These are phyloP conservation scores for Drosophila pegasa DNA, from an alignment of 2,888 invertebrate species.

Conservation along the genomic window DNA sequence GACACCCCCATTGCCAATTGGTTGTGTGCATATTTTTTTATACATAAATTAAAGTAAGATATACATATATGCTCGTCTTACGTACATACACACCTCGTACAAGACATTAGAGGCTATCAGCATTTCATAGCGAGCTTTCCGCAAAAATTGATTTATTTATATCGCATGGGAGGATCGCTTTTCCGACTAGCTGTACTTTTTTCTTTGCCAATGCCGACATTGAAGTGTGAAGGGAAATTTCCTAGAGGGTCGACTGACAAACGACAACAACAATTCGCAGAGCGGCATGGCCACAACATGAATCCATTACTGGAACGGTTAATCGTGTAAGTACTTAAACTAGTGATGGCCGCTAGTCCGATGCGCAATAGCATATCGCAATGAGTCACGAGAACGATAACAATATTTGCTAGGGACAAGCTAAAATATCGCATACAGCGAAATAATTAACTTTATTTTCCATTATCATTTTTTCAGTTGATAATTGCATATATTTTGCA, in stretches of 20 bases:
- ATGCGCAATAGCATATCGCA: neutral
- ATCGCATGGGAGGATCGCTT: constrained; percentile 11
- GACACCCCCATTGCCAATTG: neutral
- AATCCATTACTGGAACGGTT: constrained; percentile 22
- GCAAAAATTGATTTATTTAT: neutral
- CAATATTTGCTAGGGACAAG: neutral
- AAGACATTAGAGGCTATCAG: too few species aligned
- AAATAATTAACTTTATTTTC: neutral
- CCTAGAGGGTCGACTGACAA: constrained; percentile 5
- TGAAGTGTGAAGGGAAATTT: constrained; percentile 47
- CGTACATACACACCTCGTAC: too few species aligned
- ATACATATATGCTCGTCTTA: neutral
- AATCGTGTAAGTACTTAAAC: constrained; percentile 1
- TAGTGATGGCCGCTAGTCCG: constrained; percentile 1
- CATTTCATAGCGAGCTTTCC: constrained; percentile 12
- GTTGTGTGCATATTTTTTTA: neutral
- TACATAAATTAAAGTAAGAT: neutral
- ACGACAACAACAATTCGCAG: neutral
- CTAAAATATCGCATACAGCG: neutral
- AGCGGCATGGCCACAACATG: constrained; percentile 13
- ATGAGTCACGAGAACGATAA: neutral
- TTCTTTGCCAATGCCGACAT: constrained; percentile 11
- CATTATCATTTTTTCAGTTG: neutral
- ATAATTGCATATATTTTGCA: neutral
- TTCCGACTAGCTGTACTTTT: neutral